Conservation (phyloP, 1,140 invertebrate species). For the Solen grandis region DNA sequence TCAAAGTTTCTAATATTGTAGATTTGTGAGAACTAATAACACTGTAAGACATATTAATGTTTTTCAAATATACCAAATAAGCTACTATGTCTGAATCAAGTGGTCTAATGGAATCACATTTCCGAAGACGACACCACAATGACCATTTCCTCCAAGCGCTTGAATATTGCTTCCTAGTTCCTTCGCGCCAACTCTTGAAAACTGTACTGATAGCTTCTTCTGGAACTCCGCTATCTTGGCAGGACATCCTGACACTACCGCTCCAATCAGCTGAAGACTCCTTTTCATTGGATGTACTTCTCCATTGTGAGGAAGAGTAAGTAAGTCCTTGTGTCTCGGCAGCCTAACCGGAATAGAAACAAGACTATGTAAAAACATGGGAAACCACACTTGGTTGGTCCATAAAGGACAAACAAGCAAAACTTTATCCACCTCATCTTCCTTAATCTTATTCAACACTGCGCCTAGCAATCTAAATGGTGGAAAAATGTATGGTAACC, state of each 20-base stretch:
- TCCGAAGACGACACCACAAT: neutral
- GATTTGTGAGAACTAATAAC: too few relatives aligned
- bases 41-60: constrained; percentile 4
- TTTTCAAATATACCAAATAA: neutral
- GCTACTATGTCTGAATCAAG: neutral
- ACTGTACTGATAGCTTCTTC: neutral
- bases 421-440: too few relatives aligned
- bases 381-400: too few relatives aligned
- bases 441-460: constrained; percentile 14
- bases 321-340: constrained; percentile 23
- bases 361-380: neutral
- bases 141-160: neutral
- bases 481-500: constrained; percentile 21
- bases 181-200: neutral
- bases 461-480: constrained; percentile 11
- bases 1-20: neutral
- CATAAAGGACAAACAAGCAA: too few relatives aligned
- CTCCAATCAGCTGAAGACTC: neutral
- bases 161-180: constrained; percentile 4
- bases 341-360: constrained; percentile 34
- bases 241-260: constrained; percentile 13
- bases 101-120: too few relatives aligned
- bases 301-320: constrained; percentile 1
- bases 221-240: constrained; percentile 7
- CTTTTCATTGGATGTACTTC: constrained; percentile 10